phyloP scores from a whole-genome alignment of 2,113 vertebrate species.

The Rhinogobius similis region DNA sequence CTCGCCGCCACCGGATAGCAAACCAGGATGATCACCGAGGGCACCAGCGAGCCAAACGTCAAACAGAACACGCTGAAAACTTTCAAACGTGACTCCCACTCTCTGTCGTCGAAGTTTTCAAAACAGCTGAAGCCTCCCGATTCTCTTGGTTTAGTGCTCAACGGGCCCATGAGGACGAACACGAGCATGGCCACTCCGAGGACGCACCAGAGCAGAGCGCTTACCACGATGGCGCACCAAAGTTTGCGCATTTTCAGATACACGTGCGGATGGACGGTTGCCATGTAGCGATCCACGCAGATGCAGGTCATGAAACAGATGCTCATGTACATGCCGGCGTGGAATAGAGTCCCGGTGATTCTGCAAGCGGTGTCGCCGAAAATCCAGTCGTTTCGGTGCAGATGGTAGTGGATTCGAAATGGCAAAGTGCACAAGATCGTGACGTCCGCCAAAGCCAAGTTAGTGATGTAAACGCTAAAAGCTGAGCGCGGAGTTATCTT shows the following conservation, averaged over 20 bases:
- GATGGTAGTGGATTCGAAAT: slow-evolving; percentile 82
- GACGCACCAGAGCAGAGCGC: slow-evolving; percentile 62
- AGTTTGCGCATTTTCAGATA: slow-evolving; percentile 67
- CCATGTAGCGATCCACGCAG: slow-evolving; percentile 81
- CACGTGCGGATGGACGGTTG: slow-evolving; percentile 74
- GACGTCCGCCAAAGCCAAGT: slow-evolving; percentile 77
- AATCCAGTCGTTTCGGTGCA: slow-evolving; percentile 76
- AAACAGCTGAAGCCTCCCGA: slow-evolving; percentile 66
- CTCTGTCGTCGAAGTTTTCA: slow-evolving; percentile 67
- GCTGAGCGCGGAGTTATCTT: slow-evolving; percentile 42
- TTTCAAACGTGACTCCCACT: slow-evolving; percentile 63
- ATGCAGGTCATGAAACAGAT: slow-evolving; percentile 82
- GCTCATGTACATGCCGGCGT: slow-evolving; percentile 81
- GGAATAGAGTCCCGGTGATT: slow-evolving; percentile 72
- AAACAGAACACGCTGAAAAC: slow-evolving; percentile 65
- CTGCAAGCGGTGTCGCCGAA: slow-evolving; percentile 76
- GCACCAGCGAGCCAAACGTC: slow-evolving; percentile 75
- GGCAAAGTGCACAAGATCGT: slow-evolving; percentile 79
- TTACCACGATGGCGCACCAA: slow-evolving; percentile 17
- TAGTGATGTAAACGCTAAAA: slow-evolving; percentile 79
- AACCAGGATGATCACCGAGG: slow-evolving; percentile 71
- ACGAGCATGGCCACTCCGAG: slow-evolving; percentile 16
- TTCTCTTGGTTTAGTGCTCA: slow-evolving; percentile 18
- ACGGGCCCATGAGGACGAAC: slow-evolving; percentile 61
- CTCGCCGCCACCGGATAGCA: slow-evolving; percentile 74